A percentile compares a stretch with the other conserved stretches of the same genome.
Conservation (phyloP, 2,797 vertebrate genomes). For the Enoplosus armatus region DNA sequence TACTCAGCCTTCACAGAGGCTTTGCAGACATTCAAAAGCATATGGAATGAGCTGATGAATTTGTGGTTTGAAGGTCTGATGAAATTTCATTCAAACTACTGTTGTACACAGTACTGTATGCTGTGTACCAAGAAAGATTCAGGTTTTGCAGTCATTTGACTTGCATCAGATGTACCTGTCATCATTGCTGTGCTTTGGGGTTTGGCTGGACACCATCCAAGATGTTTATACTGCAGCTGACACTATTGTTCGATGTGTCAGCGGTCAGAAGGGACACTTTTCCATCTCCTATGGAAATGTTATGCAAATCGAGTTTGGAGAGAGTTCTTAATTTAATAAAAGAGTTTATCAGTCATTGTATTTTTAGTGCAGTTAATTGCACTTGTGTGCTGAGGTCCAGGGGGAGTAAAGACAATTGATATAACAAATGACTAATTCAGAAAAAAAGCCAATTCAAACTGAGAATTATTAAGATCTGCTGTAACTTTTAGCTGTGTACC, state of each 20-base stretch:
- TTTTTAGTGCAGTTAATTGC: background rate
- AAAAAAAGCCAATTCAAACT: background rate
- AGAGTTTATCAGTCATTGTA: background rate
- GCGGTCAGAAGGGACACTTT: background rate
- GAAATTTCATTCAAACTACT: slow-evolving; percentile 35
- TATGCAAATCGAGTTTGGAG: background rate
- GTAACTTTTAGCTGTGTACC: background rate
- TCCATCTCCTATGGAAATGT: background rate
- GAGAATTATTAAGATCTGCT: too few species aligned
- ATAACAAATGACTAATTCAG: background rate
- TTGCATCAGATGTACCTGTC: background rate
- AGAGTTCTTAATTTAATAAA: background rate
- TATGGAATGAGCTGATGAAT: slow-evolving; percentile 42
- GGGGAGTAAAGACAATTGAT: background rate
- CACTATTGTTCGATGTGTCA: too few species aligned
- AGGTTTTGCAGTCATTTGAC: background rate
- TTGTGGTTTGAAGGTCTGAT: slow-evolving; percentile 27
- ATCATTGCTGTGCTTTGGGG: background rate
- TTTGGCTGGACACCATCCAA: background rate
- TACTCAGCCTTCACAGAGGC: slow-evolving; percentile 39
- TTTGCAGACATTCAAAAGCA: slow-evolving; percentile 29
- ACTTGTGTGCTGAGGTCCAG: background rate
- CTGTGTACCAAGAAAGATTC: background rate
- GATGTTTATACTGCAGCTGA: slow-evolving; percentile 7
- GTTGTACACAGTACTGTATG: background rate